Conservation (phyloP, 2,113 vertebrate species). For the Pelodiscus sinensis region DNA sequence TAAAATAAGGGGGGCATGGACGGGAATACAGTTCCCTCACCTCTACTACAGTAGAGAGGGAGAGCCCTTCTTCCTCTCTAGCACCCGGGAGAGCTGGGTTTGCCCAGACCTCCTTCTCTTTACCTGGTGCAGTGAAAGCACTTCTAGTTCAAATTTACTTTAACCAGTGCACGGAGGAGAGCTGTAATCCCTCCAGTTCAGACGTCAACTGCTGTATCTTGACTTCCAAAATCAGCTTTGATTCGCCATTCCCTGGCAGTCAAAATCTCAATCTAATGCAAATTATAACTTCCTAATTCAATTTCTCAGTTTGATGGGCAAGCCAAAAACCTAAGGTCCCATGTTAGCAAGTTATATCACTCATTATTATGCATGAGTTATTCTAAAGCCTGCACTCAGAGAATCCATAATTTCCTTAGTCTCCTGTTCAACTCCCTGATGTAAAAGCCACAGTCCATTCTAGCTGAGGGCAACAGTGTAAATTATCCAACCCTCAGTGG, state of each 20-base stretch:
- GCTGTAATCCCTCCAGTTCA: not conserved
- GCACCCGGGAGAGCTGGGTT: not conserved
- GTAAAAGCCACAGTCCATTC: not conserved
- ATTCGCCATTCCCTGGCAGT: not conserved
- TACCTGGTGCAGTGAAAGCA: not conserved
- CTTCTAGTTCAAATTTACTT: not conserved
- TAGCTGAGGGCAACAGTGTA: not conserved
- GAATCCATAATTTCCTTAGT: not conserved
- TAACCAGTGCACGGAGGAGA: not conserved
- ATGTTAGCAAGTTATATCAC: not conserved
- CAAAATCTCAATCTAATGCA: not conserved
- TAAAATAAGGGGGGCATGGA: not conserved
- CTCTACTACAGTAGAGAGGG: not conserved
- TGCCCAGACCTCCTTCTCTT: not conserved
- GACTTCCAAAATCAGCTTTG: not conserved
- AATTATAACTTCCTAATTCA: not conserved
- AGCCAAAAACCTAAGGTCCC: not conserved
- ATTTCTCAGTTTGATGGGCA: not conserved
- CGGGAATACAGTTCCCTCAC: not conserved
- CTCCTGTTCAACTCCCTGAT: not conserved
- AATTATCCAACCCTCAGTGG: not conserved
- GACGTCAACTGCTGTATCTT: not conserved
- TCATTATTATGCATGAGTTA: not conserved
- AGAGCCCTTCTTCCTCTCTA: not conserved
- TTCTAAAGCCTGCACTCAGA: not conserved